Conservation (phyloP, 2,888 invertebrate genomes). For the Acronicta aceris region DNA sequence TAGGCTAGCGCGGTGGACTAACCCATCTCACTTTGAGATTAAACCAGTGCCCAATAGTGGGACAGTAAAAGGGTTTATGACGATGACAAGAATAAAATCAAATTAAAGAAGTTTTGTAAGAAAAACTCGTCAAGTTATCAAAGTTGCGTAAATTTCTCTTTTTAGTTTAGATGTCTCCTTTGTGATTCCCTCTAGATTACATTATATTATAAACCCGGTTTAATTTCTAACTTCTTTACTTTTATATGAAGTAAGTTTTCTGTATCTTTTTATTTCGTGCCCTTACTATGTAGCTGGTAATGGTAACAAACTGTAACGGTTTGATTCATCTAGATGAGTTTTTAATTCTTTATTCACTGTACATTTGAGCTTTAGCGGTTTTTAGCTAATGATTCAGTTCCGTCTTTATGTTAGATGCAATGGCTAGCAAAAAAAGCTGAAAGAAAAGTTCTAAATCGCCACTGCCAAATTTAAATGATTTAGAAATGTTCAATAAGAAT, state of each 20-base stretch:
- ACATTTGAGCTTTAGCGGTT: conserved; percentile 32
- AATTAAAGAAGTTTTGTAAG: no score
- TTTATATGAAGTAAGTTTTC: conserved; percentile 58
- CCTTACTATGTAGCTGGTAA: conserved; percentile 25
- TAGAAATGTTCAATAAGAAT: no score
- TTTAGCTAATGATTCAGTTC: conserved; percentile 14
- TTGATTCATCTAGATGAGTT: conserved; percentile 54
- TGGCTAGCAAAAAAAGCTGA: neutral
- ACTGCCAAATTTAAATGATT: neutral
- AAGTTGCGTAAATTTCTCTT: no score
- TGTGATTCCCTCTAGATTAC: no score
- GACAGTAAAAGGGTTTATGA: no score
- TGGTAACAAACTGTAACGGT: conserved; percentile 54
- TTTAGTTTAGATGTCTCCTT: no score
- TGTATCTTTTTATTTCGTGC: conserved; percentile 50
- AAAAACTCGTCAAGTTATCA: no score
- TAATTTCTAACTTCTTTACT: neutral
- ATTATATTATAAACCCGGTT: no score
- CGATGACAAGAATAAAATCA: no score
- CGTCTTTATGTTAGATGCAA: conserved; percentile 13
- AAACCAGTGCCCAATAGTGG: no score
- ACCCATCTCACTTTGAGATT: no score
- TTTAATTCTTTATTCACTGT: conserved; percentile 50
- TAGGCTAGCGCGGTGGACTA: no score
- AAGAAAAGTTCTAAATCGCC: neutral